Percentiles rank a stretch among this genome's conserved stretches.
Conservation (phyloP, 2,888 invertebrate species). For the Nymphalis c-album region DNA sequence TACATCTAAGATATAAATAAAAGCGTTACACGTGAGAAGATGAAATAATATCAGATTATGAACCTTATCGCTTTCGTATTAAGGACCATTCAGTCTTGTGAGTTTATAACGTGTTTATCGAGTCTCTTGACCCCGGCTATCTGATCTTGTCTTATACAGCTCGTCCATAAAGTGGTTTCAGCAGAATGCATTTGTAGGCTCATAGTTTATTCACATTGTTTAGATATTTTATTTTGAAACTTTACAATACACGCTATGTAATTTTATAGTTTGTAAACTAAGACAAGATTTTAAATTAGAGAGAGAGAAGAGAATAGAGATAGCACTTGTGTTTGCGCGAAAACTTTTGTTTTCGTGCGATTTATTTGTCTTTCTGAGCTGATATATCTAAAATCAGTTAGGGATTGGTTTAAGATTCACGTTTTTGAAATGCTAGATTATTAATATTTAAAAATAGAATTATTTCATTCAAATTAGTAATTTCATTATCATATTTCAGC, state of each 20-base stretch:
- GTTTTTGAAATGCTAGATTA: no score
- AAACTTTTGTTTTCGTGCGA: no score
- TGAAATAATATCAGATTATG: slow-evolving; percentile 15
- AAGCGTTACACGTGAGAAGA: slow-evolving; percentile 18
- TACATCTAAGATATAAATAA: slow-evolving; percentile 40
- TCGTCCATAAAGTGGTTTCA: slow-evolving; percentile 9
- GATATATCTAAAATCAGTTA: no score
- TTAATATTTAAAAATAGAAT: not conserved
- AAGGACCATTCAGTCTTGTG: slow-evolving; percentile 2
- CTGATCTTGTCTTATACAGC: slow-evolving; percentile 46
- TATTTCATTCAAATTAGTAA: not conserved
- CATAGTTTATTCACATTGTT: slow-evolving; percentile 34
- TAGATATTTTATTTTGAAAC: not conserved
- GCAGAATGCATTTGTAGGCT: slow-evolving; percentile 32
- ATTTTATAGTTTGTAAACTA: no score
- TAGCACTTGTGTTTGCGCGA: no score
- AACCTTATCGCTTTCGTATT: slow-evolving; percentile 10
- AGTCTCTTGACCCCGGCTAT: slow-evolving; percentile 53
- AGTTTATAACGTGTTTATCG: slow-evolving; percentile 56
- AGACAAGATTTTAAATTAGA: no score
- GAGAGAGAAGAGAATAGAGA: no score
- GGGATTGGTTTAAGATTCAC: no score
- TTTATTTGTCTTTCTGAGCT: no score
- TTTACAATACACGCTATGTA: not conserved
- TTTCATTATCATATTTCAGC: not conserved